Base-by-base conservation (phyloP, 1,140 invertebrate genomes). In the Lasaia peninsularis region DNA sequence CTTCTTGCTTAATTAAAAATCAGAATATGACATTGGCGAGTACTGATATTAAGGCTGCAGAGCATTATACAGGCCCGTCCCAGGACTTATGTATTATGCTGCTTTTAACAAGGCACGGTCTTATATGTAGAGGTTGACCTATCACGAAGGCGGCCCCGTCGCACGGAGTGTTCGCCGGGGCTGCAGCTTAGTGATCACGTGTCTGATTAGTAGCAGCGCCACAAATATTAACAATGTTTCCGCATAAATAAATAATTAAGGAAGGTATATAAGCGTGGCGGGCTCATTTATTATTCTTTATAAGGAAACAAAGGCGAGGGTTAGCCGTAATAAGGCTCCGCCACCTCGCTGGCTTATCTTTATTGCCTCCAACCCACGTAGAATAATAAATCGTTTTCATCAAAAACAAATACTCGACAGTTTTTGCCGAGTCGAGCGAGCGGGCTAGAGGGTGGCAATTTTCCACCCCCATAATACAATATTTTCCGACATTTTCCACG, bases 331-430 rank as follows among this genome's bases (percentile, higher is more conserved):
- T 88, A 88, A 88, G 86, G 86, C 86, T 78, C 78, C 82, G 80
- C 81, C 86, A 88, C 86, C 86, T 88, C 83, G 81, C 83, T 75
- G 83, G 86, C 83, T 88, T 88, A 88, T 88, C 86, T 86, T 88
- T 88, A 88, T 88, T 88, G 86, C 86, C 80, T 86, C 83, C 83
- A 88, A 86, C 86, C 83, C 86, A 87, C 83, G 86, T 88, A 88
- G 86, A 88, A 88, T 88, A 88, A 88, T 88, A 88, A 88, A 88
- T 88, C 86, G 86, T 87, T 88, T 88, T 88, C 86, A 88, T 88
- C 86, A 87, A 88, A 87, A 88, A 88, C 83, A 86, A 88, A 88
- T 87, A 88, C 84, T 87, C 84, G 82, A 88, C 86, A 88, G 84
- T 88, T 88, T 87, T 88, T 87, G 84, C 77, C 79, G 78, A 87